Evolutionary conservation across 2,888 invertebrate genomes (phyloP).

Genomic region (Melieria picta): DNA sequence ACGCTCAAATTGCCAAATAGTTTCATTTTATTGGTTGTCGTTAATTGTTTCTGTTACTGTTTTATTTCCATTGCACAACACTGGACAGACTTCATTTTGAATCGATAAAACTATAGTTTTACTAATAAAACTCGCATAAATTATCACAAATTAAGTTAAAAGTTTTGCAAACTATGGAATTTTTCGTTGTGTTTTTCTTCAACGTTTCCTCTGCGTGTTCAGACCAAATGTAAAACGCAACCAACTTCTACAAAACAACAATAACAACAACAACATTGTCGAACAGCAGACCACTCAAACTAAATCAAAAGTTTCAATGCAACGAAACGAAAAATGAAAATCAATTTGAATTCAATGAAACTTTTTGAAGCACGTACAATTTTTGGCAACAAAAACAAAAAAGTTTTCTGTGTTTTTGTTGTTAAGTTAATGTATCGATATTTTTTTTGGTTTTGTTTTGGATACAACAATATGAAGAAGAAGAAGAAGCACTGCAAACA

Average conservation of each 20-base stretch:
- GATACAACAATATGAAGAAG: background rate
- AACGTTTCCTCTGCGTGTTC: background rate
- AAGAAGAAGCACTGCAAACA: background rate
- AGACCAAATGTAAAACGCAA: slow-evolving; percentile 16
- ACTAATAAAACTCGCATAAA: too few species aligned
- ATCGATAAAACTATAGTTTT: too few species aligned
- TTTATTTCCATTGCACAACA: too few species aligned
- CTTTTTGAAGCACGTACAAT: slow-evolving; percentile 41
- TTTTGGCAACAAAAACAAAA: slow-evolving; percentile 19
- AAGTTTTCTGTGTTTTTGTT: slow-evolving; percentile 8
- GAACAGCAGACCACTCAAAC: too few species aligned
- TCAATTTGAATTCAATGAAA: background rate
- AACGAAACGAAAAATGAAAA: background rate
- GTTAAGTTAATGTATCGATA: slow-evolving; percentile 8
- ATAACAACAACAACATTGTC: background rate
- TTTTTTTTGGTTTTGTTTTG: background rate
- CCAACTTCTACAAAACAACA: background rate
- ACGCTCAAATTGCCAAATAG: too few species aligned
- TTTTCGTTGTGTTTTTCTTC: background rate
- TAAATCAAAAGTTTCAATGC: background rate
- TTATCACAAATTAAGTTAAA: too few species aligned
- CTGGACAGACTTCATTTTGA: too few species aligned
- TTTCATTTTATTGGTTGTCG: too few species aligned
- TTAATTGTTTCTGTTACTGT: too few species aligned
- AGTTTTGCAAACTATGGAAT: too few species aligned